Evolutionary conservation across 1,140 invertebrate genomes (phyloP).

Genomic region (Orius insidiosus): DNA sequence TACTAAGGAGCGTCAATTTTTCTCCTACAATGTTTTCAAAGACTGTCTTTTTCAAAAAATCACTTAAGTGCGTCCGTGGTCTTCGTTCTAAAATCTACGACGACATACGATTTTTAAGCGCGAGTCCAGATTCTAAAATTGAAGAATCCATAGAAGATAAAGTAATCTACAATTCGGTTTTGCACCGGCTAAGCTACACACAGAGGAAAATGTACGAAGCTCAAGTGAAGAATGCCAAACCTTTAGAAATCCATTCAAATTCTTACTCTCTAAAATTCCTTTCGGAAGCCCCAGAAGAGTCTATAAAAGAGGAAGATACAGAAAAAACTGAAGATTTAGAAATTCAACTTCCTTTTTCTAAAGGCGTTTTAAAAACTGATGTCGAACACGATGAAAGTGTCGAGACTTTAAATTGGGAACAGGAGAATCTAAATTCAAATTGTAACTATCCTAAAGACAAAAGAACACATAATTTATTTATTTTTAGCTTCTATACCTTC

Average conservation of each 20-base stretch:
- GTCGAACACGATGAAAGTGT: conserved; percentile 6
- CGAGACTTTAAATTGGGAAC: neutral
- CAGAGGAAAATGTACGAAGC: conserved; percentile 5
- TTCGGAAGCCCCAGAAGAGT: neutral
- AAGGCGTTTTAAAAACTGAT: neutral
- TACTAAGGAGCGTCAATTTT: no score
- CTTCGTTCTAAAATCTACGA: no score
- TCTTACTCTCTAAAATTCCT: conserved; percentile 9
- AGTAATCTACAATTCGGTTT: conserved; percentile 11
- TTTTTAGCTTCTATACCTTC: conserved; percentile 1
- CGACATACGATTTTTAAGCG: no score
- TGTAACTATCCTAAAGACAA: conserved; percentile 1
- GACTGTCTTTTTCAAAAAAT: no score
- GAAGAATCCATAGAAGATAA: conserved; percentile 3
- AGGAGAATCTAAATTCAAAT: neutral
- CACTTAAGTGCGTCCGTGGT: no score
- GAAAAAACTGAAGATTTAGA: neutral
- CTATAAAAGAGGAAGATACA: neutral
- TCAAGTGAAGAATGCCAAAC: neutral
- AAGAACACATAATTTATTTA: neutral
- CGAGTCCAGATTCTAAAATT: neutral
- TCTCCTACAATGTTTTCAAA: no score
- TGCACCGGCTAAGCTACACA: conserved; percentile 3
- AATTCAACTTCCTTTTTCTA: neutral
- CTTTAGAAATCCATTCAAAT: neutral